Evolutionary conservation across 2,797 vertebrate genomes (phyloP).

Genomic region (Pagetopsis macropterus): DNA sequence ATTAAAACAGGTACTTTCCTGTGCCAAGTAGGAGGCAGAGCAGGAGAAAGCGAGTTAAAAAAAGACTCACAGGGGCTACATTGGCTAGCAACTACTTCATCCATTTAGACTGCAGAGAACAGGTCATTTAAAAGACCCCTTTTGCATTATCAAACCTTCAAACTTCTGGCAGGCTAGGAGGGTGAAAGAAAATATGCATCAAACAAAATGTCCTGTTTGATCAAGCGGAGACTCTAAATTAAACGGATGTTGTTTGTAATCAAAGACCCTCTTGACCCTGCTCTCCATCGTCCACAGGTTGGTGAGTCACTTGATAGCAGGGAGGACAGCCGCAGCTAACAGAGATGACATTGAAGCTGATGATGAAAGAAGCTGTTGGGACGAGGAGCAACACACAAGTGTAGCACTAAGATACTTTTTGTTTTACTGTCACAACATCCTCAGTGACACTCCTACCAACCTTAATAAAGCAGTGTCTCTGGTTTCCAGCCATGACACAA

Average conservation of each 20-base stretch:
- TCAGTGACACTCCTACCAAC: neutral
- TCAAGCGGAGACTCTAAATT: constrained; percentile 45
- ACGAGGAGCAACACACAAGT: constrained; percentile 1
- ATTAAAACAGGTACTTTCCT: constrained; percentile 38
- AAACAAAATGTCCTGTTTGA: constrained; percentile 40
- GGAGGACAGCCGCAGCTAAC: constrained; percentile 20
- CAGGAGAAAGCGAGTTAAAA: constrained; percentile 20
- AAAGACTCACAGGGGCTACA: constrained; percentile 25
- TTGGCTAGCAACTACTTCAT: constrained; percentile 43
- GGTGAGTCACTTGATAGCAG: constrained; percentile 44
- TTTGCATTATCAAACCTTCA: constrained; percentile 41
- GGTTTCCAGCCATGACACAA: constrained; percentile 47
- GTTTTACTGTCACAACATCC: constrained; percentile 1
- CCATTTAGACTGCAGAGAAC: constrained; percentile 38
- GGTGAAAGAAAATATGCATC: constrained; percentile 28
- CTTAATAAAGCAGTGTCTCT: constrained; percentile 13
- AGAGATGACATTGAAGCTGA: constrained; percentile 28
- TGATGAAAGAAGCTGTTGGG: constrained; percentile 16
- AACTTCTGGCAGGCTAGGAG: constrained; percentile 14
- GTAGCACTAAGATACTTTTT: neutral
- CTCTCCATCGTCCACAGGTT: constrained; percentile 37
- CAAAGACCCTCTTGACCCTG: constrained; percentile 48
- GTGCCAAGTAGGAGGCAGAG: constrained; percentile 16
- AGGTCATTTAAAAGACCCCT: constrained; percentile 35
- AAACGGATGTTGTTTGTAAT: constrained; percentile 50